Evolutionary conservation across 2,888 invertebrate species (phyloP).

Genomic region (Drosophila longiperda): DNA sequence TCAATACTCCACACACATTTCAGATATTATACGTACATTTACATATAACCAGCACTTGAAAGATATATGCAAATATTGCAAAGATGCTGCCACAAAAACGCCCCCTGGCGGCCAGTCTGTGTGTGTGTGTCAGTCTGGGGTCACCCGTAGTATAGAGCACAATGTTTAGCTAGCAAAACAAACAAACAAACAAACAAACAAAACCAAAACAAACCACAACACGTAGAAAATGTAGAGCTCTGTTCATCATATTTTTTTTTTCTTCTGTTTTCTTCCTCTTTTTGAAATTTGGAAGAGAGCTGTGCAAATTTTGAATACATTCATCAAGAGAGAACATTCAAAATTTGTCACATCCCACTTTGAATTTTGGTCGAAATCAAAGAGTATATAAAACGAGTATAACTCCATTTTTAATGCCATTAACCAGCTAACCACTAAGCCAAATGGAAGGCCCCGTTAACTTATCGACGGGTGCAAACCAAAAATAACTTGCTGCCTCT

Average conservation of each 20-base stretch:
- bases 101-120: slow-evolving; percentile 49
- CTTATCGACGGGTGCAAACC: slow-evolving; percentile 8
- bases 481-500: slow-evolving; percentile 52
- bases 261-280: slow-evolving; percentile 19
- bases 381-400: slow-evolving; percentile 45
- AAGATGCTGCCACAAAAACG: slow-evolving; percentile 54
- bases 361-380: slow-evolving; percentile 35
- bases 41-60: slow-evolving; percentile 47
- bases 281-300: slow-evolving; percentile 55
- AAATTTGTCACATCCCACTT: slow-evolving; percentile 46
- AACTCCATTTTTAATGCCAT: slow-evolving; percentile 16
- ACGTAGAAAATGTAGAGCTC: slow-evolving; percentile 21
- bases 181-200: slow-evolving; percentile 18
- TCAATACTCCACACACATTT: slow-evolving; percentile 24
- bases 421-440: slow-evolving; percentile 37
- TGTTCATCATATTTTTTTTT: slow-evolving; percentile 18
- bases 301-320: slow-evolving; percentile 56
- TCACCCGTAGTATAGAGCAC: slow-evolving; percentile 34
- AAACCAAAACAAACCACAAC: slow-evolving; percentile 1
- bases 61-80: slow-evolving; percentile 68
- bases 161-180: slow-evolving; percentile 13
- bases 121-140: slow-evolving; percentile 44
- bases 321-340: slow-evolving; percentile 56
- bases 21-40: slow-evolving; percentile 8
- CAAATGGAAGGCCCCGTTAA: background rate